Percentiles rank a stretch among this genome's conserved stretches.
phyloP scores from a whole-genome alignment of 2,888 invertebrate species.

The Poecilus cupreus region DNA sequence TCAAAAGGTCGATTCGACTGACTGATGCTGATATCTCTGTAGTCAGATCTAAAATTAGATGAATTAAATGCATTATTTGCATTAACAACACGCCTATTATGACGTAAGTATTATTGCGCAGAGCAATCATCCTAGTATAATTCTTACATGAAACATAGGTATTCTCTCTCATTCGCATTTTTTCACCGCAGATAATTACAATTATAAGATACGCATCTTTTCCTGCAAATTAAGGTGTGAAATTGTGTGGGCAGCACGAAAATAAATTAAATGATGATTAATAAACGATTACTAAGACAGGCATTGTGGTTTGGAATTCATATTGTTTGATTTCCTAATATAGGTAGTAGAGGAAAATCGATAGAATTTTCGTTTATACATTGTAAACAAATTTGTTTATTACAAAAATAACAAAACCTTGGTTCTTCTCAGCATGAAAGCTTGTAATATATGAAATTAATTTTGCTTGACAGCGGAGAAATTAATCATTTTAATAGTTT shows the following conservation, averaged over 20 bases:
- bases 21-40: conserved; percentile 7
- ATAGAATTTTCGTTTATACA: too few relatives aligned
- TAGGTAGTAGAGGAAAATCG: too few relatives aligned
- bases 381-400: not conserved
- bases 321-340: too few relatives aligned
- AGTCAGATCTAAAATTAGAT: conserved; percentile 38
- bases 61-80: conserved; percentile 36
- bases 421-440: too few relatives aligned
- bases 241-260: conserved; percentile 6
- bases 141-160: not conserved
- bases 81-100: conserved; percentile 12
- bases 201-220: not conserved
- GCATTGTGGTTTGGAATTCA: too few relatives aligned
- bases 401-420: too few relatives aligned
- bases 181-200: not conserved
- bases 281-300: not conserved
- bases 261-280: not conserved
- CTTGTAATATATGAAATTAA: too few relatives aligned
- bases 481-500: too few relatives aligned
- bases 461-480: too few relatives aligned
- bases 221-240: not conserved
- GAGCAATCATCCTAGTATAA: not conserved
- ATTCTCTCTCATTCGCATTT: not conserved
- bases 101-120: conserved; percentile 30
- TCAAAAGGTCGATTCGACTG: not conserved